Conservation (phyloP, 2,888 invertebrate species). For the Drosophila histrio region DNA sequence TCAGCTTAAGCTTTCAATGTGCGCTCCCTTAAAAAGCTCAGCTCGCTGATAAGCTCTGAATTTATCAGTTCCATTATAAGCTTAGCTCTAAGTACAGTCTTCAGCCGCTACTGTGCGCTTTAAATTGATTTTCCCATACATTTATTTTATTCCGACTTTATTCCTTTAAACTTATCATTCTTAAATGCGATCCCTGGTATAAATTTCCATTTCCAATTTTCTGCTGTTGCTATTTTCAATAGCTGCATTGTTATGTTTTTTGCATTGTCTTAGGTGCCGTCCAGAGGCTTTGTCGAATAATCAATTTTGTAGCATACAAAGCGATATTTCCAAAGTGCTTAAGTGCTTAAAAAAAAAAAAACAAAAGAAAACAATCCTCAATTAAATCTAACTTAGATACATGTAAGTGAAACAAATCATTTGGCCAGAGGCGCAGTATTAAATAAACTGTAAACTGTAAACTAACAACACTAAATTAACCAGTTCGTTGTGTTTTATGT, state of each 20-base stretch:
- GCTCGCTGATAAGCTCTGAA: no score
- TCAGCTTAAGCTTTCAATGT: no score
- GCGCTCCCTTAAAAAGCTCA: no score
- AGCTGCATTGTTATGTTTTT: constrained; percentile 27
- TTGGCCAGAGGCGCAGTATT: constrained; percentile 4
- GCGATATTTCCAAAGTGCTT: constrained; percentile 46
- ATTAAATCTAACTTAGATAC: constrained; percentile 18
- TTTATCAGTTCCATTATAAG: no score
- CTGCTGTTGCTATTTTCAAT: not conserved
- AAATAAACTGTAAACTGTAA: constrained; percentile 25
- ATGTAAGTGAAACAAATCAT: constrained; percentile 10
- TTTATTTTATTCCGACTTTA: no score
- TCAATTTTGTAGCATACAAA: constrained; percentile 48
- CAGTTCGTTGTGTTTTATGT: constrained; percentile 50
- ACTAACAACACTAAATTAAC: constrained; percentile 19
- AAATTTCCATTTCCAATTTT: no score
- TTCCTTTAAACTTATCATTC: no score
- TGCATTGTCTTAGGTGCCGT: constrained; percentile 81
- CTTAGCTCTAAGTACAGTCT: no score
- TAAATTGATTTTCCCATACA: no score
- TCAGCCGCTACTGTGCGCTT: no score
- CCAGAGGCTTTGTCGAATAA: constrained; percentile 82
- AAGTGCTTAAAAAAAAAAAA: constrained; percentile 25
- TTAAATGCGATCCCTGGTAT: no score
- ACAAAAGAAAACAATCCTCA: not conserved